Evolutionary conservation across 2,113 vertebrate species (phyloP).

Genomic region (Gasterosteus aculeatus): DNA sequence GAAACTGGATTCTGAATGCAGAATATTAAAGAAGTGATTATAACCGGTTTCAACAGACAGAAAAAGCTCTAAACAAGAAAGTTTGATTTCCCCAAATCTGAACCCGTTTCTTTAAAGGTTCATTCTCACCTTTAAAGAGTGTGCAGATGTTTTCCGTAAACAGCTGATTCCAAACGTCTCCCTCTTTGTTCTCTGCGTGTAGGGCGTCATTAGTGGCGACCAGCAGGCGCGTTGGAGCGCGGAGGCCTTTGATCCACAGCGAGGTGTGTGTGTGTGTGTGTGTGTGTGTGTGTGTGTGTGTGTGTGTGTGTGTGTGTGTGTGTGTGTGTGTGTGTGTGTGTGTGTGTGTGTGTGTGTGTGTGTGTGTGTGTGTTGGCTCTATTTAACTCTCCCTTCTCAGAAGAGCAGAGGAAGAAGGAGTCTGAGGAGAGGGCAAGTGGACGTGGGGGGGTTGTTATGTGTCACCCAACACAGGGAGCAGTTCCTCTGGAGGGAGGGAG

Average conservation of each 20-base stretch:
- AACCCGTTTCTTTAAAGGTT: too few species aligned
- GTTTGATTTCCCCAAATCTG: too few species aligned
- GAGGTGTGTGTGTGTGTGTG: conserved; percentile 15
- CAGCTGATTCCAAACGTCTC: too few species aligned
- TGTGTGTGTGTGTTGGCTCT: conserved; percentile 40
- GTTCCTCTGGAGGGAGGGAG: conserved; percentile 64
- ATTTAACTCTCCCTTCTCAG: background rate
- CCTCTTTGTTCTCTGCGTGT: conserved; percentile 6
- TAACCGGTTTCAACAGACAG: too few species aligned
- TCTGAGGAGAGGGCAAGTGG: conserved; percentile 24
- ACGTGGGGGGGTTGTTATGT: conserved; percentile 44
- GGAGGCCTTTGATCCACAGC: conserved; percentile 57
- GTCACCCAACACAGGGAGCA: conserved; percentile 63
- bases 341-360: conserved; percentile 50
- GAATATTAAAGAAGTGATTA: too few species aligned
- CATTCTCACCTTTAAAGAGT: too few species aligned
- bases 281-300: conserved; percentile 47
- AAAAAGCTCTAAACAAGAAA: too few species aligned
- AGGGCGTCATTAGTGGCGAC: conserved; percentile 62
- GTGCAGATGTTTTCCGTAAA: too few species aligned
- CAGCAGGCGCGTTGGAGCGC: conserved; percentile 50
- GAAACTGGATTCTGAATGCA: too few species aligned
- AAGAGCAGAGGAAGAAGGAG: background rate
- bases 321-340: conserved; percentile 33
- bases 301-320: conserved; percentile 48